Percentiles rank a stretch among this genome's conserved stretches.
These are phyloP conservation scores for Erpetoichthys calabaricus DNA, from an alignment of 2,797 vertebrate species.

Conservation along the genomic window DNA sequence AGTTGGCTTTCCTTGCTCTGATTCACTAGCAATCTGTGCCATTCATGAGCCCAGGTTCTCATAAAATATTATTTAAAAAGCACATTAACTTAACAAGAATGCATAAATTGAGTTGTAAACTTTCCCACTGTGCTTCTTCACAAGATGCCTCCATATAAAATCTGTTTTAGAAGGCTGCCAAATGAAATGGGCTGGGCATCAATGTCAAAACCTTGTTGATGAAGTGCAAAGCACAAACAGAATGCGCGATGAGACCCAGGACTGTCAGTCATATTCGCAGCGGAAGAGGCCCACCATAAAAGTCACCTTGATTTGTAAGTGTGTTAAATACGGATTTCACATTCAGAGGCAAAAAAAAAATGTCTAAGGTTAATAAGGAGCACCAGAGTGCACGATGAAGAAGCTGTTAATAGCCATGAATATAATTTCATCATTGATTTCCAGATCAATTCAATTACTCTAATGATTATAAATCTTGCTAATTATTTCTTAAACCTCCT, in stretches of 20 bases:
- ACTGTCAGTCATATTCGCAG: constrained; percentile 22
- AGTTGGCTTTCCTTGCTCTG: no score
- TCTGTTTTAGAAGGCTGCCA: constrained; percentile 25
- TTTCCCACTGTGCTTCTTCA: constrained; percentile 20
- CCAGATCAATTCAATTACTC: constrained; percentile 29
- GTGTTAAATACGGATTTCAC: constrained; percentile 24
- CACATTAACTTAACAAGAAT: background rate
- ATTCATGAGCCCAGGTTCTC: background rate
- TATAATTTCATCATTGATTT: constrained; percentile 25
- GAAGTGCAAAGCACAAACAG: constrained; percentile 21
- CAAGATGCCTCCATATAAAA: constrained; percentile 28
- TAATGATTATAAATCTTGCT: constrained; percentile 30
- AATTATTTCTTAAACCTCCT: constrained; percentile 32
- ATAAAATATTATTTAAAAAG: background rate
- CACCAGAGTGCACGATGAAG: constrained; percentile 23
- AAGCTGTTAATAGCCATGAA: constrained; percentile 27
- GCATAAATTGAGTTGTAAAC: constrained; percentile 8
- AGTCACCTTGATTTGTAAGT: constrained; percentile 37
- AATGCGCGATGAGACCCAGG: constrained; percentile 26
- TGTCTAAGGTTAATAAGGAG: constrained; percentile 30
- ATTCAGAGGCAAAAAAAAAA: constrained; percentile 23
- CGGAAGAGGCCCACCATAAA: constrained; percentile 27
- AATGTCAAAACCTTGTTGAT: constrained; percentile 26
- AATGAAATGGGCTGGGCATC: constrained; percentile 31
- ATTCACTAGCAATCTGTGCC: no score